These are phyloP conservation scores for Burhinus bistriatus DNA, from an alignment of 2,113 vertebrate genomes.

Conservation along the genomic window DNA sequence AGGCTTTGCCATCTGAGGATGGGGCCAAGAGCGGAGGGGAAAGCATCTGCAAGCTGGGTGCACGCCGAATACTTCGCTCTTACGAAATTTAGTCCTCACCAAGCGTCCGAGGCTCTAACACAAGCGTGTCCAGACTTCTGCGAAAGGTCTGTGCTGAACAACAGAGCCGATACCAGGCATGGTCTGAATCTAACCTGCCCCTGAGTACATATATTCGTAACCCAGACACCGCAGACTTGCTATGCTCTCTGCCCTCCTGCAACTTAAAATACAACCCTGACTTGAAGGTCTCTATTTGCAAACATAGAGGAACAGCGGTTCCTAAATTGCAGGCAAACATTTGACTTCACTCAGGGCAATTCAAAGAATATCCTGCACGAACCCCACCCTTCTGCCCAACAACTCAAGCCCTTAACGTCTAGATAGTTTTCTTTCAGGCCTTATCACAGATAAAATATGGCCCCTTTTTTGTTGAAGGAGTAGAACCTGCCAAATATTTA, in stretches of 20 bases:
- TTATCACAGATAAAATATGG: constrained; percentile 46
- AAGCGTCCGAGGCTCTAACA: not conserved
- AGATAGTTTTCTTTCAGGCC: constrained; percentile 57
- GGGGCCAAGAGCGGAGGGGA: not conserved
- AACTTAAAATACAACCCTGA: constrained; percentile 11
- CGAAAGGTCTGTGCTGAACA: not conserved
- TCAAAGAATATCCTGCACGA: constrained; percentile 21
- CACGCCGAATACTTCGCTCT: not conserved
- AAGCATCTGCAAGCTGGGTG: not conserved
- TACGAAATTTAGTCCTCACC: not conserved
- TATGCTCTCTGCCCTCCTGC: not conserved
- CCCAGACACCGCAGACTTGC: not conserved
- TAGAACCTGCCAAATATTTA: constrained; percentile 73
- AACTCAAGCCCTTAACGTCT: not conserved
- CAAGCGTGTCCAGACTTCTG: not conserved
- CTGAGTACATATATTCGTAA: not conserved
- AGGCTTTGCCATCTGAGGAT: not conserved
- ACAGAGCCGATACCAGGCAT: not conserved
- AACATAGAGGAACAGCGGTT: constrained; percentile 31
- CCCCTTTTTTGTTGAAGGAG: not conserved
- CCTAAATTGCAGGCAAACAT: constrained; percentile 59
- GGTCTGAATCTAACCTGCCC: not conserved
- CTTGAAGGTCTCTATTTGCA: constrained; percentile 48
- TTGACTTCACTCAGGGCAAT: constrained; percentile 32
- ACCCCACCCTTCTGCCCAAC: constrained; percentile 39